Conservation (phyloP, 2,797 vertebrate species). For the Sibirionetta formosa region DNA sequence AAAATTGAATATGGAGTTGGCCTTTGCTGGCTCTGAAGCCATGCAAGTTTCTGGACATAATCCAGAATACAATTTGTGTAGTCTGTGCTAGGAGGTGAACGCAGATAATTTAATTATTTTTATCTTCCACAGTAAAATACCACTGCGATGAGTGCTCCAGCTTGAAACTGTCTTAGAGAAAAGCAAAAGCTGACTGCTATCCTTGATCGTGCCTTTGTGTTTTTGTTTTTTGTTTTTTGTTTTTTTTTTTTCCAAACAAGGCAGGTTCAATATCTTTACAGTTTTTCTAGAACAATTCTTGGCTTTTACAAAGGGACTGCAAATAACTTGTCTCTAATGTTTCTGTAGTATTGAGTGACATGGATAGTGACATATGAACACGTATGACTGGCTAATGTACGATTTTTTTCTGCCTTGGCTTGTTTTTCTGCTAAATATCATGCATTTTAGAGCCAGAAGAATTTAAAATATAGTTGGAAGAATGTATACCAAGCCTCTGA, state of each 20-base stretch:
- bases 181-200: not conserved
- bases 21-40: not conserved
- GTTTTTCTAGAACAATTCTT: not conserved
- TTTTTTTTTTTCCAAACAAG: not conserved
- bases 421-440: not conserved
- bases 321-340: fast-evolving
- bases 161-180: not conserved
- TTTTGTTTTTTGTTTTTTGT: no score
- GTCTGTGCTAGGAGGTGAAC: not conserved
- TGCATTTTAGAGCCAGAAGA: not conserved
- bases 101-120: not conserved
- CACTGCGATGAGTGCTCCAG: not conserved
- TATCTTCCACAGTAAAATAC: not conserved
- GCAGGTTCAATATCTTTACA: not conserved
- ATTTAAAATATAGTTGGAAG: not conserved
- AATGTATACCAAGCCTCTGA: not conserved
- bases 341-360: not conserved
- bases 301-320: not conserved
- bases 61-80: not conserved
- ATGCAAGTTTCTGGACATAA: not conserved
- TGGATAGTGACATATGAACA: not conserved
- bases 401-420: not conserved
- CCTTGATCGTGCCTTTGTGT: fast-evolving
- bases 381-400: not conserved
- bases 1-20: not conserved